Conservation (phyloP, 64 coral and sea anemone genomes). For the Montipora sp. region DNA sequence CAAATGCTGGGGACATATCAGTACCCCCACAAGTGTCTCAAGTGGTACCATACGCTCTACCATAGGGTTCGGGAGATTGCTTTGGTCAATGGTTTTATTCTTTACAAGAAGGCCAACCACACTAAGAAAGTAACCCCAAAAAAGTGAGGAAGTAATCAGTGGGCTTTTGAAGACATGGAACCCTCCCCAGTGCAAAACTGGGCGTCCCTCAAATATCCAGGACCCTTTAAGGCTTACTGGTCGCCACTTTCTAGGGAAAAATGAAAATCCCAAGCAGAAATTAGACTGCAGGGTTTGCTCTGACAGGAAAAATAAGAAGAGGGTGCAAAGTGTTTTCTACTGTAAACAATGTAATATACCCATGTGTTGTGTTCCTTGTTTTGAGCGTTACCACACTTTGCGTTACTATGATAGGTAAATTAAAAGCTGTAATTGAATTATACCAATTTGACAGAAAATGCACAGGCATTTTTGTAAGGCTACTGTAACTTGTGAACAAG, state of each 20-base stretch:
- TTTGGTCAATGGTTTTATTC: slow-evolving; percentile 77
- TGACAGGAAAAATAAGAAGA: neutral
- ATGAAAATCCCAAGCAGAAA: neutral
- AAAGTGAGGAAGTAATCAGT: slow-evolving; percentile 10
- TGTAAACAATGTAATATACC: slow-evolving; percentile 35
- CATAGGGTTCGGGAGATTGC: slow-evolving; percentile 59
- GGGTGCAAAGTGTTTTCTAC: slow-evolving; percentile 11
- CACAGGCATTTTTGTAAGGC: neutral
- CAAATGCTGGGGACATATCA: slow-evolving; percentile 49
- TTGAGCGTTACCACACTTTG: slow-evolving; percentile 30
- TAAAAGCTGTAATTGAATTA: no score
- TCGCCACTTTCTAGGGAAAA: neutral
- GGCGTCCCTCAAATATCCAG: neutral
- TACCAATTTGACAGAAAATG: neutral
- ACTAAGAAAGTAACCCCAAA: slow-evolving; percentile 52
- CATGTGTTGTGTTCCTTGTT: slow-evolving; percentile 34
- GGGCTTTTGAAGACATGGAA: neutral
- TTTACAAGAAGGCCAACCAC: slow-evolving; percentile 60
- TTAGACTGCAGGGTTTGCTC: neutral
- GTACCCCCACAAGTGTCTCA: slow-evolving; percentile 67
- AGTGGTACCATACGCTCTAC: slow-evolving; percentile 79
- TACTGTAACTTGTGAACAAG: neutral
- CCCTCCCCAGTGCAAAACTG: neutral
- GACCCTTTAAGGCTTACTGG: neutral
- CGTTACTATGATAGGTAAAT: no score